These are phyloP conservation scores for Oligia latruncula DNA, from an alignment of 2,888 invertebrate genomes.

Conservation along the genomic window DNA sequence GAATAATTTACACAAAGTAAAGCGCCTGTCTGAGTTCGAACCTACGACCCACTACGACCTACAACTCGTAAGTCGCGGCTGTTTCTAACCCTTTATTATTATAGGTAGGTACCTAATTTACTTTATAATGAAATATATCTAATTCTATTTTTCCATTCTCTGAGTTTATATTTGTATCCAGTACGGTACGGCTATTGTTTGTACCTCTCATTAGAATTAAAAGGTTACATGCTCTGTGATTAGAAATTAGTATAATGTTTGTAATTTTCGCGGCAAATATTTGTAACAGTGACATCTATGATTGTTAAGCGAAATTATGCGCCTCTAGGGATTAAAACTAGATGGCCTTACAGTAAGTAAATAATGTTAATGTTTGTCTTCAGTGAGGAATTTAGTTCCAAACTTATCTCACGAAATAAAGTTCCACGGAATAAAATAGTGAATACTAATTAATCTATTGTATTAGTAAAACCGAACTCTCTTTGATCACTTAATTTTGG, in stretches of 20 bases:
- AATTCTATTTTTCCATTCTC: background rate
- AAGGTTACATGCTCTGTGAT: no score
- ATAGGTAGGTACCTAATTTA: no score
- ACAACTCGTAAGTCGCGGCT: no score
- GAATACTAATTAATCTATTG: background rate
- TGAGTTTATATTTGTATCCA: background rate
- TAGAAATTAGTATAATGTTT: no score
- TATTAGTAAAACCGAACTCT: background rate
- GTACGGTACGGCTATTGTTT: background rate
- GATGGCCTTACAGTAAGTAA: background rate
- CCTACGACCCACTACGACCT: no score
- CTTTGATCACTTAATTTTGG: background rate
- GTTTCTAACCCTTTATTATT: no score
- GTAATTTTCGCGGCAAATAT: background rate
- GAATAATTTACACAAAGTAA: no score
- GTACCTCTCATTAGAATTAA: no score
- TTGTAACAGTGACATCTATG: slow-evolving; percentile 38
- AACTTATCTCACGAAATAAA: background rate
- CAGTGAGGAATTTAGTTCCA: background rate
- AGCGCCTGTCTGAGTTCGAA: no score
- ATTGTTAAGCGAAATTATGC: background rate
- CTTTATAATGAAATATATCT: no score
- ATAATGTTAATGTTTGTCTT: background rate
- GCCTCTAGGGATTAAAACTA: background rate
- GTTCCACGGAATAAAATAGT: background rate